Evolutionary conservation across 2,797 vertebrate genomes (phyloP), one percentile per base, ranked within the genome.

Genomic region (Tolypeutes matacus): DNA sequence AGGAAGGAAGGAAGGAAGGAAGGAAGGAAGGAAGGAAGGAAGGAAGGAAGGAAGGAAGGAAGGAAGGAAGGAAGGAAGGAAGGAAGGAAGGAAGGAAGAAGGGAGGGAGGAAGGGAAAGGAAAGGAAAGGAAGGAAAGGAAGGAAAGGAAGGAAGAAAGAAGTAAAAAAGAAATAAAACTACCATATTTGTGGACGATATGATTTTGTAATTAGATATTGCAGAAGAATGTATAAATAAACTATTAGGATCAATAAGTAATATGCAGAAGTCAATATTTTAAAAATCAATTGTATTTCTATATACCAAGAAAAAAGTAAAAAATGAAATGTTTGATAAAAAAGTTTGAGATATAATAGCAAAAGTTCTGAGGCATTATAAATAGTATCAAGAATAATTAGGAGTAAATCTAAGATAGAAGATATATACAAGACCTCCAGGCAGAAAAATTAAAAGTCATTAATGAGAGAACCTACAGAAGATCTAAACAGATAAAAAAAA

Each of bases 281-380:
- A 82, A 91, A 95, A 87, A 36, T 21, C 20, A 82, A 25, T 53
- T 70, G 25, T 51, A 46, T 91, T 91, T 23, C 81, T 23, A 39
- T 56, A 51, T 64, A 42, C 56, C 31, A n/a, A 6, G 31, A 93
- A 86, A 51, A 13, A 73, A 82, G 36, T 51, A 39, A 65, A 82
- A 81, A 78, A 46, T 62, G 15, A 51, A 81, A 87, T 29, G 53
- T 83, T 31, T 65, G 23, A 72, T 31, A 29, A 72, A 78, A 78
- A 93, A 49, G 15, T 53, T 42, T 72, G 21, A 70, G 53, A 39
- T 42, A 31, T n/a, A 73, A 87, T 46, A 51, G 20, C 25, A 85
- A 42, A 64, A 85, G 80, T 72, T 72, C 25, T 81, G 67, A 90
- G 36, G 36, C 64, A 56, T 34, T 39, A 39, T 7, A 39, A 73